Evolutionary conservation across 2,113 vertebrate species (phyloP).

Genomic region (Capreolus pygargus): DNA sequence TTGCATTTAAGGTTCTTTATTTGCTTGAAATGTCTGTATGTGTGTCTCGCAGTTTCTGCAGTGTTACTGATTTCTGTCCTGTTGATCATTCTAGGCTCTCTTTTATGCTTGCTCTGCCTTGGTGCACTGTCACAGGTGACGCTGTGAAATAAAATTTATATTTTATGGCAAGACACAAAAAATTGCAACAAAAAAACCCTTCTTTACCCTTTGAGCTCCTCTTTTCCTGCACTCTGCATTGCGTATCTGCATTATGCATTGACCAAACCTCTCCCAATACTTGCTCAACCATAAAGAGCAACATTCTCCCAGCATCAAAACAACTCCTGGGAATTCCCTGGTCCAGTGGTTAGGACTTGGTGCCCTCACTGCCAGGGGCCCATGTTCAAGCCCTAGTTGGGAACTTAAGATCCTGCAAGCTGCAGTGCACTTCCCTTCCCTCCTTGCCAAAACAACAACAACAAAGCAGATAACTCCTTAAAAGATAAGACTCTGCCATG

Average conservation of each 20-base stretch:
- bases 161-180: not conserved
- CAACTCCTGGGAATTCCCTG: not conserved
- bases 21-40: not conserved
- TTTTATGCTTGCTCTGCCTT: accelerated
- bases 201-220: not conserved
- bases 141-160: not conserved
- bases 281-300: not conserved
- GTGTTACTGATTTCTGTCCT: accelerated
- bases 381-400: accelerated
- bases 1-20: not conserved
- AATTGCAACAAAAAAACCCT: not conserved
- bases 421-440: accelerated
- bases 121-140: accelerated
- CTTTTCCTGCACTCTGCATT: not conserved
- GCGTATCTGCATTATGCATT: not conserved
- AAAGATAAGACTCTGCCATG: not conserved
- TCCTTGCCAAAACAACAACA: not conserved
- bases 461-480: not conserved
- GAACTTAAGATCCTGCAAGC: not conserved
- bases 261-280: not conserved
- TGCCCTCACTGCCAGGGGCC: not conserved
- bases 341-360: not conserved
- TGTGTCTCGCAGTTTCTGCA: too few relatives aligned
- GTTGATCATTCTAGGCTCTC: not conserved
- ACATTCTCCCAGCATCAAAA: not conserved